phyloP scores from a whole-genome alignment of 2,888 invertebrate genomes.

The Pheosia tremula region DNA sequence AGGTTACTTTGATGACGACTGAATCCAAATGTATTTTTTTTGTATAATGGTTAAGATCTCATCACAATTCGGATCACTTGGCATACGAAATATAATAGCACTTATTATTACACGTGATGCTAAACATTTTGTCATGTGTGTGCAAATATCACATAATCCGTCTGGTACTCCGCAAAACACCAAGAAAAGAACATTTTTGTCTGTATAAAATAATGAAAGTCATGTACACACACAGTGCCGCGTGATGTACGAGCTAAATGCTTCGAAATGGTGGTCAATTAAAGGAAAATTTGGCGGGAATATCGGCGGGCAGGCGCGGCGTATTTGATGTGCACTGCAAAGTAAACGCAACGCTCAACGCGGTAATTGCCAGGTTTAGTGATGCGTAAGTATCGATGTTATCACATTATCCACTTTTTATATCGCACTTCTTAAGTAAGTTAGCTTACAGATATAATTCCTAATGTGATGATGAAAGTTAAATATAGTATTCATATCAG shows the following conservation, averaged over 20 bases:
- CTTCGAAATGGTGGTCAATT: slow-evolving; percentile 50
- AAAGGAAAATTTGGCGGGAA: slow-evolving; percentile 64
- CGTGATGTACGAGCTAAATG: slow-evolving; percentile 31
- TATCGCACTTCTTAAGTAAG: no score
- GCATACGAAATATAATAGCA: no score
- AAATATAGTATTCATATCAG: no score
- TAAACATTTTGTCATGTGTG: no score
- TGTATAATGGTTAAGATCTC: no score
- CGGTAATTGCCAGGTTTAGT: slow-evolving; percentile 56
- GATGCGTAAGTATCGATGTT: slow-evolving; percentile 42
- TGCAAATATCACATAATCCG: no score
- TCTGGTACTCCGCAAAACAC: no score
- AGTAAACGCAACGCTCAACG: slow-evolving; percentile 73
- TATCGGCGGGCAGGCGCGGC: slow-evolving; percentile 52
- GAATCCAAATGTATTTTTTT: no score
- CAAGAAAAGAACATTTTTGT: background rate
- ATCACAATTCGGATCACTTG: no score
- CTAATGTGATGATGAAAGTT: no score
- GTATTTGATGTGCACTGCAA: slow-evolving; percentile 68
- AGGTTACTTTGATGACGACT: background rate
- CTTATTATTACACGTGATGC: no score
- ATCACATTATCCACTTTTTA: background rate
- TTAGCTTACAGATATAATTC: no score
- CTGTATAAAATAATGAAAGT: background rate
- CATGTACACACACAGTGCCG: background rate